These are phyloP conservation scores for Neotragus pygmaeus DNA, from an alignment of 2,113 vertebrate species.

Conservation along the genomic window DNA sequence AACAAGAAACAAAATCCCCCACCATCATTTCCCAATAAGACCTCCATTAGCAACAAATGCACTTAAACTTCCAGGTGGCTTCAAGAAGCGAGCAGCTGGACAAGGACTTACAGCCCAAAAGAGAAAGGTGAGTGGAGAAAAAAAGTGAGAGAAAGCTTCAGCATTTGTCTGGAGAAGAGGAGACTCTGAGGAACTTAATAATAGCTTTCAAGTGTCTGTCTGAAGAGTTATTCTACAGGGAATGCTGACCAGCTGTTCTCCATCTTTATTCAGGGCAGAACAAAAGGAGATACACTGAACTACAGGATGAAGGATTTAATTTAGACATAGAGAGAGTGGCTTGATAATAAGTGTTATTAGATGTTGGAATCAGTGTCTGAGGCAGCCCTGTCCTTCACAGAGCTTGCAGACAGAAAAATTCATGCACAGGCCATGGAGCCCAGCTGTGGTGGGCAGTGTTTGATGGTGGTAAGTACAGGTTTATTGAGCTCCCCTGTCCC, in stretches of 20 bases:
- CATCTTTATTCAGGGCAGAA: constrained; percentile 58
- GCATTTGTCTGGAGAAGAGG: not conserved
- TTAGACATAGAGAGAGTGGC: constrained; percentile 24
- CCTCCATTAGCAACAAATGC: not conserved
- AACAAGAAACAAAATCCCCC: not conserved
- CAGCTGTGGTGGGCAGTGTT: not conserved
- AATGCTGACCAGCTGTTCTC: constrained; percentile 57
- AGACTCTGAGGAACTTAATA: constrained; percentile 47
- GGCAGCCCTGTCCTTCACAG: not conserved
- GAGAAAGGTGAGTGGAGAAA: constrained; percentile 25
- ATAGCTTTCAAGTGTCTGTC: constrained; percentile 45
- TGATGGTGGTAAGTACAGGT: not conserved
- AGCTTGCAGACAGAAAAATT: not conserved
- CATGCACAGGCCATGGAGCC: accelerated
- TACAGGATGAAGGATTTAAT: constrained; percentile 51
- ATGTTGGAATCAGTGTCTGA: not conserved
- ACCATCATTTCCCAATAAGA: not conserved
- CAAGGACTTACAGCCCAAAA: not conserved
- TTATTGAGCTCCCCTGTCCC: not conserved
- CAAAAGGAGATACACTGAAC: constrained; percentile 40
- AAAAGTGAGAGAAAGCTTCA: not conserved
- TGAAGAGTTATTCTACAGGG: constrained; percentile 41
- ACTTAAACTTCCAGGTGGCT: constrained; percentile 9
- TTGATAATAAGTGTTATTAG: constrained; percentile 10
- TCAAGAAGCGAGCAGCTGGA: constrained; percentile 24